These are phyloP conservation scores for Xylota sylvarum DNA, from an alignment of 2,888 invertebrate species.

Conservation along the genomic window DNA sequence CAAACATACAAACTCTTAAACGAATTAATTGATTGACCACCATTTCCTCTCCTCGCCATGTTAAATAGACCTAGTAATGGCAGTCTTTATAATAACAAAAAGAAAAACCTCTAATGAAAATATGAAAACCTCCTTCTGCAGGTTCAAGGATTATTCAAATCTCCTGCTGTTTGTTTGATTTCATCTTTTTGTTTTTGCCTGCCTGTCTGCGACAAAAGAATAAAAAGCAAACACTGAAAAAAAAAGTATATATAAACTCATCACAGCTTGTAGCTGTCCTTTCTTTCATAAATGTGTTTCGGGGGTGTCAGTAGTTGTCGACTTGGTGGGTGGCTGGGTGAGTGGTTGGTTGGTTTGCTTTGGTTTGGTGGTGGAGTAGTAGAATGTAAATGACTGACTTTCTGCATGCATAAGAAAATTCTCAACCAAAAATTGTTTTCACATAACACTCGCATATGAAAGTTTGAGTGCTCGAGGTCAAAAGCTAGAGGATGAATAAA, in stretches of 20 bases:
- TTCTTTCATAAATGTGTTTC: slow-evolving; percentile 33
- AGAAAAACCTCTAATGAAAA: not conserved
- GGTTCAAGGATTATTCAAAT: slow-evolving; percentile 20
- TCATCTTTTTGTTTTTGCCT: slow-evolving; percentile 8
- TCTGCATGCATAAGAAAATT: slow-evolving; percentile 47
- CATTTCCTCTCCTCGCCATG: not conserved
- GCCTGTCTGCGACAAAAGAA: slow-evolving; percentile 20
- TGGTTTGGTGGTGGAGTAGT: slow-evolving; percentile 18
- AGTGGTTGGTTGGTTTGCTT: not conserved
- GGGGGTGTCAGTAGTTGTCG: slow-evolving; percentile 30
- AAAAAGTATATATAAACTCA: slow-evolving; percentile 19
- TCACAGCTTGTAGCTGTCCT: slow-evolving; percentile 58
- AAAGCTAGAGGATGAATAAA: slow-evolving; percentile 9
- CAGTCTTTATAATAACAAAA: not conserved
- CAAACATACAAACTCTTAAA: not conserved
- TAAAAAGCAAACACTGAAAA: slow-evolving; percentile 26
- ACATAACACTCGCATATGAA: not conserved
- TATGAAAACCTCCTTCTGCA: not conserved
- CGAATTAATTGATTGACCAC: not conserved
- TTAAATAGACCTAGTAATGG: not conserved
- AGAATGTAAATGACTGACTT: slow-evolving; percentile 43
- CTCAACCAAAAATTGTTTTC: slow-evolving; percentile 18
- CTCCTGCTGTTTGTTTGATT: slow-evolving; percentile 34
- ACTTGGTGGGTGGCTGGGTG: not conserved
- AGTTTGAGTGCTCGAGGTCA: slow-evolving; percentile 35